These are phyloP conservation scores for Lophius americanus DNA, from an alignment of 2,797 vertebrate genomes.

Conservation along the genomic window DNA sequence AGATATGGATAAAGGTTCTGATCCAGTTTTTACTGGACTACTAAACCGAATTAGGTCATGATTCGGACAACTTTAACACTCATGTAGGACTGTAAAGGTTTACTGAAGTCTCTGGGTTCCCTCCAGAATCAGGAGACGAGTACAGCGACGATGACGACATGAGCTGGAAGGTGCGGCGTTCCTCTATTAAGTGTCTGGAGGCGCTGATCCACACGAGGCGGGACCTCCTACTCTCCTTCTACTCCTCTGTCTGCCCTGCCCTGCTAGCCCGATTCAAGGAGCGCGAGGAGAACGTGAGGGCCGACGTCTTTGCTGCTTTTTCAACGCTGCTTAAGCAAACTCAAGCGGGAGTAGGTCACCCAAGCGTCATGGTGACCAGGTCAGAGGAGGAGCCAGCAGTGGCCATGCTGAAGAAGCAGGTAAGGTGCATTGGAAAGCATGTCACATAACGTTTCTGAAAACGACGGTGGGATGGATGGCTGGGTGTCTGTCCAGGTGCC, in stretches of 20 bases:
- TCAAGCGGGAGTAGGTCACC: conserved; percentile 69
- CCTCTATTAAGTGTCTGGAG: conserved; percentile 91
- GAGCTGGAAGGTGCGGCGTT: conserved; percentile 97
- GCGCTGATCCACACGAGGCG: conserved; percentile 86
- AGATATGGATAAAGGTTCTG: no score
- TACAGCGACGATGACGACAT: conserved; percentile 95
- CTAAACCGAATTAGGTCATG: no score
- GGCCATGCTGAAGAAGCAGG: conserved; percentile 87
- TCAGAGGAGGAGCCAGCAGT: conserved; percentile 80
- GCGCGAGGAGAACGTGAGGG: conserved; percentile 93
- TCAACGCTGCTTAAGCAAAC: conserved; percentile 89
- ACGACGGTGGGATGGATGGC: no score
- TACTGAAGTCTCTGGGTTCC: not conserved
- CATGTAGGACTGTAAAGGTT: no score
- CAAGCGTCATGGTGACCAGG: conserved; percentile 15
- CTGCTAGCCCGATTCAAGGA: conserved; percentile 92
- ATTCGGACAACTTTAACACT: no score
- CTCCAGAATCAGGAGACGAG: conserved; percentile 89
- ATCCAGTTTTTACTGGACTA: no score
- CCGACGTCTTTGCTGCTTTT: conserved; percentile 90
- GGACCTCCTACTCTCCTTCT: conserved; percentile 89
- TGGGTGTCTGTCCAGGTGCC: conserved; percentile 83
- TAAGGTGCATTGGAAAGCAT: conserved; percentile 36
- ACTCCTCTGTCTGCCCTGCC: conserved; percentile 84
- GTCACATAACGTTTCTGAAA: no score